Evolutionary conservation across 30 jellyfish, hydroid and myxozoan species (phyloP).

Genomic region (Hydractinia symbiolongicarpus): DNA sequence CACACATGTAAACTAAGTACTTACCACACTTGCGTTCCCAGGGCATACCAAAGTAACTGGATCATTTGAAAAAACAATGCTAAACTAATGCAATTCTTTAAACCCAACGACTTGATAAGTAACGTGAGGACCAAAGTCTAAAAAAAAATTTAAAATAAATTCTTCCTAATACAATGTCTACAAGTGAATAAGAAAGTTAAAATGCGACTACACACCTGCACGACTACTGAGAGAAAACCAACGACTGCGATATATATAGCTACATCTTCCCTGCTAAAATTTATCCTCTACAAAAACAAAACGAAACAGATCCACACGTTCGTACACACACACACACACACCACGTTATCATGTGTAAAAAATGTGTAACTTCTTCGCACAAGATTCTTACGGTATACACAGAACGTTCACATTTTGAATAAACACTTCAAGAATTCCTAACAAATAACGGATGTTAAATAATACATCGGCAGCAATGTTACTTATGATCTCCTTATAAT

Average conservation of each 20-base stretch:
- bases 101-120: slow-evolving; percentile 78
- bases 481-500: no score
- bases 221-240: slow-evolving; percentile 85
- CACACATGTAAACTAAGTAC: background rate
- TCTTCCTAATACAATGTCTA: background rate
- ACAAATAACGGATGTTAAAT: no score
- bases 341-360: background rate
- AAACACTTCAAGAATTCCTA: no score
- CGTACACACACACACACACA: background rate
- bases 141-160: slow-evolving; percentile 5
- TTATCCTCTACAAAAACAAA: slow-evolving; percentile 48
- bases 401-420: no score
- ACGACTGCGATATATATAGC: slow-evolving; percentile 92
- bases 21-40: slow-evolving; percentile 90
- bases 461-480: no score
- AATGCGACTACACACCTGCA: slow-evolving; percentile 45
- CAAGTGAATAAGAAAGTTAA: background rate
- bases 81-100: slow-evolving; percentile 61
- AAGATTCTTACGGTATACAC: no score
- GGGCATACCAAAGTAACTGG: slow-evolving; percentile 97
- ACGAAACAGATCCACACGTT: background rate
- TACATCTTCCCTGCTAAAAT: slow-evolving; percentile 74
- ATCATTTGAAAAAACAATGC: slow-evolving; percentile 80
- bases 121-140: slow-evolving; percentile 85
- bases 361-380: background rate